Evolutionary conservation across 2,797 vertebrate species (phyloP).

Genomic region (Otolemur crassicaudatus): DNA sequence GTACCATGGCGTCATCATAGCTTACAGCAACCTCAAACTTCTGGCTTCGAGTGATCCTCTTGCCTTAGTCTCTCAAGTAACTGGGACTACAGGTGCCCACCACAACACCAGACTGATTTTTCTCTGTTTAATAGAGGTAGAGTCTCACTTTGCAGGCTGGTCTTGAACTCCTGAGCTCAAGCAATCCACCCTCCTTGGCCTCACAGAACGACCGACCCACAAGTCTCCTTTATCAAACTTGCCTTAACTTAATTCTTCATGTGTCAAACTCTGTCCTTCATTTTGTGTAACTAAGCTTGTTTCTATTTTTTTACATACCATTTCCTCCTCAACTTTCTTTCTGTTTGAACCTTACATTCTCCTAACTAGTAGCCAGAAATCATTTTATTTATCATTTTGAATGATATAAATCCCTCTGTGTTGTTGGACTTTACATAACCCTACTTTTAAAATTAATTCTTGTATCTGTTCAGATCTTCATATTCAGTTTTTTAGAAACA

Average conservation of each 20-base stretch:
- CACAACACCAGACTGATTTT: too few relatives aligned
- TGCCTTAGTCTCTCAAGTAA: too few relatives aligned
- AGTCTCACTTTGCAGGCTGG: too few relatives aligned
- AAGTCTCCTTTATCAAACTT: neutral
- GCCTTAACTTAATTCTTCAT: neutral
- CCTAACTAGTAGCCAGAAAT: neutral
- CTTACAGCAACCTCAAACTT: too few relatives aligned
- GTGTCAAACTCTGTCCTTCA: neutral
- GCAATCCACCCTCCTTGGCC: too few relatives aligned
- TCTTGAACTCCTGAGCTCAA: too few relatives aligned
- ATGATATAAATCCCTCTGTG: neutral
- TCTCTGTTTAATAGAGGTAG: too few relatives aligned
- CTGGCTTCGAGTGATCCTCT: too few relatives aligned
- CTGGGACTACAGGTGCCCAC: too few relatives aligned
- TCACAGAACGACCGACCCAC: too few relatives aligned
- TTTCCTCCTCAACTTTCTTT: neutral
- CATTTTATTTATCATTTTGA: slow-evolving; percentile 18
- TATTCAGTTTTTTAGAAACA: neutral
- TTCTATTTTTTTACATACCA: neutral
- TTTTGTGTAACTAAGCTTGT: neutral
- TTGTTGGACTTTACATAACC: neutral
- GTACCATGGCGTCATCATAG: too few relatives aligned
- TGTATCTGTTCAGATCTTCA: neutral
- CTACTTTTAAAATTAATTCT: neutral
- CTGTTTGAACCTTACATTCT: neutral